Percentiles rank a stretch among this genome's conserved stretches.
phyloP scores from a whole-genome alignment of 2,113 vertebrate genomes.

The Cynoglossus semilaevis region DNA sequence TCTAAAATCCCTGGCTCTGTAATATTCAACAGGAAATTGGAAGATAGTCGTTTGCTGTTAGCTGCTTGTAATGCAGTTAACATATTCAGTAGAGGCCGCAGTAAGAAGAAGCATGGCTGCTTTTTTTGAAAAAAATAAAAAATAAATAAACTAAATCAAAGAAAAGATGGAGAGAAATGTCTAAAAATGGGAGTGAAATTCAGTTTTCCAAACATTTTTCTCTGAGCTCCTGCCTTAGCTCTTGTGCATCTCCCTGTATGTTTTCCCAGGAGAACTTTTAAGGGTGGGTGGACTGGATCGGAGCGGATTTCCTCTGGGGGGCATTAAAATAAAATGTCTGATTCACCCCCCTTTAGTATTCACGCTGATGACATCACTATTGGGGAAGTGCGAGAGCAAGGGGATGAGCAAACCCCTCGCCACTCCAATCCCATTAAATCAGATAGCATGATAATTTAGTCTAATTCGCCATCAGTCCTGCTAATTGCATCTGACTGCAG shows the following conservation, averaged over 20 bases:
- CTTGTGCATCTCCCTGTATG: slow-evolving; percentile 33
- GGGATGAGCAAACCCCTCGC: not conserved
- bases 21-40: slow-evolving; percentile 33
- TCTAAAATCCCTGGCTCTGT: not conserved
- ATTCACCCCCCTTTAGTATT: slow-evolving; percentile 48
- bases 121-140: too few relatives aligned
- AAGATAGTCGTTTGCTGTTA: slow-evolving; percentile 10
- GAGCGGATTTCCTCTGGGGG: slow-evolving; percentile 59
- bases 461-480: slow-evolving; percentile 74
- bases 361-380: slow-evolving; percentile 57
- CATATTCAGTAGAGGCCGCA: slow-evolving; percentile 2
- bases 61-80: slow-evolving; percentile 31
- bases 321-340: slow-evolving; percentile 61
- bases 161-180: too few relatives aligned
- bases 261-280: slow-evolving; percentile 58
- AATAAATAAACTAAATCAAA: too few relatives aligned
- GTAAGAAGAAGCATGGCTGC: too few relatives aligned
- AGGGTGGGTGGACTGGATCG: slow-evolving; percentile 50
- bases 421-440: slow-evolving; percentile 66
- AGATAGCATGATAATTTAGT: slow-evolving; percentile 70
- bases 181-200: too few relatives aligned
- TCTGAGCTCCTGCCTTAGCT: slow-evolving; percentile 43
- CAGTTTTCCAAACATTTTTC: slow-evolving; percentile 15
- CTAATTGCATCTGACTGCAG: slow-evolving; percentile 74
- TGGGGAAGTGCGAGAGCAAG: slow-evolving; percentile 28